Base-by-base conservation (phyloP, 2,797 vertebrate species). In the Neostethus bicornis region DNA sequence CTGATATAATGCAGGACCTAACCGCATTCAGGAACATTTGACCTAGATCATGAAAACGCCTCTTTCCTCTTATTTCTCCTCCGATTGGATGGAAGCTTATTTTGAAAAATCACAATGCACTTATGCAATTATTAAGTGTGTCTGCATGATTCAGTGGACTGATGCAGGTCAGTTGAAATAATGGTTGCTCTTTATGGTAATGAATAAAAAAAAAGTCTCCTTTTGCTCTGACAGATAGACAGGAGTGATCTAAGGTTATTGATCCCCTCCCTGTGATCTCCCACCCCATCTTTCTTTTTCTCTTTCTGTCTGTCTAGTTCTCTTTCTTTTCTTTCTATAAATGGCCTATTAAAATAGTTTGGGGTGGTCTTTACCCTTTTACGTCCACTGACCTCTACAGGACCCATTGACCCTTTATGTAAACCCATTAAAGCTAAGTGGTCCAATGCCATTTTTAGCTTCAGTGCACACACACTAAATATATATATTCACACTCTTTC, bases 401-500 rank as follows among this genome's bases (percentile, higher is more conserved):
- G 35, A 66, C 66, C 66, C 75, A 84, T 85, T 50, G 70, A 87
- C 82, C 80, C 65, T 77, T 84, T 85, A 80, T 85, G 71, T 88
- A 80, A 90, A 89, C 82, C 85, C 79, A 85, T 89, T 90, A 88
- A 79, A 58, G 66, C 39, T 59, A 55, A 87, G 70, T 72, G 73
- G 58, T 42, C 64, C 38, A 47, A 75, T 77, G 61, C 48, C 54
- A 52, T 50, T 59, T 70, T 80, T 67, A 71, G 21, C 28, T 16
- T 56, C 17, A 20, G n/a, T 34, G 42, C 49, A 20, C 25, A 29
- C 29, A 25, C 20, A 37, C 31, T n/a, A n/a, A n/a, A n/a, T n/a
- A n/a, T n/a, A n/a, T n/a, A n/a, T n/a, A n/a, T 28, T 14, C 39
- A 62, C 38, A 50, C 49, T 31, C 25, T 51, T 32, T 58, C 25